phyloP scores from a whole-genome alignment of 1,140 invertebrate species.

The Brachionus plicatilis region DNA sequence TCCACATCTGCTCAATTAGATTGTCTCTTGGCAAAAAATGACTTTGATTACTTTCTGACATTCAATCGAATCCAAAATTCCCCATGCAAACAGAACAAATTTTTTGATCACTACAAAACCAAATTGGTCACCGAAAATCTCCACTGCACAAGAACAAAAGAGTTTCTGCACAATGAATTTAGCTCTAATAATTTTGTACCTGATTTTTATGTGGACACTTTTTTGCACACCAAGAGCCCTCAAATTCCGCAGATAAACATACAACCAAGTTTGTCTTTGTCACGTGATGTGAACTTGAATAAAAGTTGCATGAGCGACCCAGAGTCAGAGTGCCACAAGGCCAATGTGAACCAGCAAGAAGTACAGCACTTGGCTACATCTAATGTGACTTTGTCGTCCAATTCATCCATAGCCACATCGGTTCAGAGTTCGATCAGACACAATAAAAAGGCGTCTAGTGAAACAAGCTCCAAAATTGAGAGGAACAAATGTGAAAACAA shows the following conservation, averaged over 20 bases:
- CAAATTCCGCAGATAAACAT: background rate
- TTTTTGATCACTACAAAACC: constrained; percentile 4
- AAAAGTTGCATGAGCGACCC: background rate
- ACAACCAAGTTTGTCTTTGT: background rate
- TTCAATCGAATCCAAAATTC: background rate
- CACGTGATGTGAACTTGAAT: background rate
- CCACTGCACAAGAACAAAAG: background rate
- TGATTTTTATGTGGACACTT: background rate
- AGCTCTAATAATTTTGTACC: background rate
- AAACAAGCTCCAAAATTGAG: background rate
- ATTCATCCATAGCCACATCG: background rate
- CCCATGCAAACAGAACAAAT: background rate
- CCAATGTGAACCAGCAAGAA: background rate
- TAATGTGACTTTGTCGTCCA: constrained; percentile 20
- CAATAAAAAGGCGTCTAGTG: background rate
- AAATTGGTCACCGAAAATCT: background rate
- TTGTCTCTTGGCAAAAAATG: background rate
- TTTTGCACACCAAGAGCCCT: background rate
- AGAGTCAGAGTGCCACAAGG: background rate
- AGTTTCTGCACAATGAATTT: constrained; percentile 5
- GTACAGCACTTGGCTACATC: background rate
- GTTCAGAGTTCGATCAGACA: background rate
- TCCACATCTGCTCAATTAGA: background rate
- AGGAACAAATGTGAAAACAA: background rate
- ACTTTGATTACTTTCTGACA: background rate